Conservation (phyloP, 2,888 invertebrate species). For the Chymomyza procnemis region DNA sequence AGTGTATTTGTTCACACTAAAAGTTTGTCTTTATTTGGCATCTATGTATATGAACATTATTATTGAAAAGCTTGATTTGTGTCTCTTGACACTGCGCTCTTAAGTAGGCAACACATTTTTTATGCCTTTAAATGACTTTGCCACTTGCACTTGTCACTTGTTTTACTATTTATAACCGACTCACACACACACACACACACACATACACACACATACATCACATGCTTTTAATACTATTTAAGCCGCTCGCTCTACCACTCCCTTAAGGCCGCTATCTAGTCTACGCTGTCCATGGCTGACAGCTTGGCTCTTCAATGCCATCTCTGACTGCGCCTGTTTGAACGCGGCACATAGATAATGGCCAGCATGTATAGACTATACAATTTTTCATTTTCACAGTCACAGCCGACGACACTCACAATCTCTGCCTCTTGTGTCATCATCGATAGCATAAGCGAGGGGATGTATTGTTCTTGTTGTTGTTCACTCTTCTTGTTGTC, state of each 20-base stretch:
- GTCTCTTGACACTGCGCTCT: neutral
- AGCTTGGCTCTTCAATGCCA: neutral
- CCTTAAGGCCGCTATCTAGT: neutral
- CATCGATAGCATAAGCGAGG: constrained; percentile 26
- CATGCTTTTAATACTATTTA: neutral
- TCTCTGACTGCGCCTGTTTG: neutral
- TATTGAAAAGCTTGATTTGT: neutral
- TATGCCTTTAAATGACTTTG: neutral
- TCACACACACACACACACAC: neutral
- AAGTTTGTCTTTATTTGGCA: neutral
- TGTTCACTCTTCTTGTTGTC: neutral
- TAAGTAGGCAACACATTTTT: neutral
- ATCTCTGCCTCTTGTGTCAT: constrained; percentile 21
- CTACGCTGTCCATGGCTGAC: neutral
- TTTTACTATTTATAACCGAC: neutral
- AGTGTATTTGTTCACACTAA: too few species aligned
- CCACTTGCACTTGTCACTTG: neutral
- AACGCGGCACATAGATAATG: neutral
- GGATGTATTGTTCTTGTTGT: constrained; percentile 1
- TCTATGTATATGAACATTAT: neutral
- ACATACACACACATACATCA: neutral
- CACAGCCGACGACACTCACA: constrained; percentile 13
- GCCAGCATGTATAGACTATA: neutral
- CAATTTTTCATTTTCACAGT: constrained; percentile 39
- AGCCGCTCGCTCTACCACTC: neutral